These are phyloP conservation scores for Drosophila acutilabella DNA, from an alignment of 2,888 invertebrate genomes.

Conservation along the genomic window DNA sequence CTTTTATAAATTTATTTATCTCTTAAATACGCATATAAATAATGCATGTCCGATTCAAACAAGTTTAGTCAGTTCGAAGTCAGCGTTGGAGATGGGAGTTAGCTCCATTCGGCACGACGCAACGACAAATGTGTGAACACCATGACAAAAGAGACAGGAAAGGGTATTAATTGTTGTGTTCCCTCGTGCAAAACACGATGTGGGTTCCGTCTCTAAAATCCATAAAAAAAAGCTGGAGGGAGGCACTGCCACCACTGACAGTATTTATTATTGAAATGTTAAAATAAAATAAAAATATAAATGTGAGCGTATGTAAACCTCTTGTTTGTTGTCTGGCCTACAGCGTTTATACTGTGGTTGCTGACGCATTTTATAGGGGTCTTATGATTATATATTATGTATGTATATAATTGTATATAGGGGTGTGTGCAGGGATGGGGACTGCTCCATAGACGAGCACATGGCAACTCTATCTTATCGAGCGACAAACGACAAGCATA, in stretches of 20 bases:
- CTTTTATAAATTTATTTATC: conserved; percentile 17
- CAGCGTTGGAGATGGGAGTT: conserved; percentile 4
- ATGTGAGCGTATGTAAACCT: conserved; percentile 52
- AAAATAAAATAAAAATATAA: conserved; percentile 56
- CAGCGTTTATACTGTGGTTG: conserved; percentile 37
- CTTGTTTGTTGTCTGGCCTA: conserved; percentile 30
- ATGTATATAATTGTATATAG: conserved; percentile 28
- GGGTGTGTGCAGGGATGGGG: conserved; percentile 40
- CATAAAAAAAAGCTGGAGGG: conserved; percentile 13
- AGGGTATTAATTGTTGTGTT: not conserved
- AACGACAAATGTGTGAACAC: no score
- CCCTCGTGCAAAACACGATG: conserved; percentile 6
- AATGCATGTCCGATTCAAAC: conserved; percentile 42
- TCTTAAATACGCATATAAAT: conserved; percentile 28
- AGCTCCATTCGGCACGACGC: not conserved
- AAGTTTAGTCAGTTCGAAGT: conserved; percentile 52
- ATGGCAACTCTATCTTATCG: conserved; percentile 66
- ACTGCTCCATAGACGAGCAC: conserved; percentile 15
- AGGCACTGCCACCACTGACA: conserved; percentile 5
- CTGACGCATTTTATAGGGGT: conserved; percentile 67
- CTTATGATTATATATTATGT: conserved; percentile 34
- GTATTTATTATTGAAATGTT: conserved; percentile 60
- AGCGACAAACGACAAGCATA: conserved; percentile 59
- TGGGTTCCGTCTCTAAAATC: not conserved
- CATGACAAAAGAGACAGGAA: not conserved